Conservation (phyloP, 2,888 invertebrate species). For the Rhingia campestris region DNA sequence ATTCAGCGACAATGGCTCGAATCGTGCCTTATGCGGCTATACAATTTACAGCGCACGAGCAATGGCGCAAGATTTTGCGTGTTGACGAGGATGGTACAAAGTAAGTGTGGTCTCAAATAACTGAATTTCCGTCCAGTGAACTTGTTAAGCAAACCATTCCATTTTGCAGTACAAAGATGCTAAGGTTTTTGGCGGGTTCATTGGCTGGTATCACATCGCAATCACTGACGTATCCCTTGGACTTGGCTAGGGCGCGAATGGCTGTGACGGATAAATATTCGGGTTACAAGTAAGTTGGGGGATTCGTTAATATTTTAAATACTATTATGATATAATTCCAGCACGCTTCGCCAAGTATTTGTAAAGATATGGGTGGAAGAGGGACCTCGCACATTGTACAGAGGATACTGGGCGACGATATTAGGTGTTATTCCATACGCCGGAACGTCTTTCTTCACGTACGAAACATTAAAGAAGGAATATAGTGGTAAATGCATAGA, state of each 20-base stretch:
- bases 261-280: constrained; percentile 92
- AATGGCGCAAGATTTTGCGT: constrained; percentile 92
- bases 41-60: constrained; percentile 98
- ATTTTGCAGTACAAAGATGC: constrained; percentile 79
- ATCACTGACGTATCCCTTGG: constrained; percentile 96
- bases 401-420: constrained; percentile 95
- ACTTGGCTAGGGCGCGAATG: constrained; percentile 98
- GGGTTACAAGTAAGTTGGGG: constrained; percentile 86
- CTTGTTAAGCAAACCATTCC: constrained; percentile 11
- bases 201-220: constrained; percentile 98
- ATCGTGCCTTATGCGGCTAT: constrained; percentile 98
- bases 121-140: background rate
- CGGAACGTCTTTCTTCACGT: constrained; percentile 98
- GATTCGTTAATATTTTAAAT: background rate
- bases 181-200: constrained; percentile 92
- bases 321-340: constrained; percentile 33
- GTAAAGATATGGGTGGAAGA: constrained; percentile 89
- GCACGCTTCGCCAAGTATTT: constrained; percentile 85
- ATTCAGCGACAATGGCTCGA: constrained; percentile 98
- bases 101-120: constrained; percentile 80
- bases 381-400: constrained; percentile 90
- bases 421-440: constrained; percentile 98
- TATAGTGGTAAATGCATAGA: constrained; percentile 86
- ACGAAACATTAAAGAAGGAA: constrained; percentile 94
- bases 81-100: constrained; percentile 86